Evolutionary conservation across 2,888 invertebrate genomes (phyloP).

Genomic region (Amphimallon solstitiale): DNA sequence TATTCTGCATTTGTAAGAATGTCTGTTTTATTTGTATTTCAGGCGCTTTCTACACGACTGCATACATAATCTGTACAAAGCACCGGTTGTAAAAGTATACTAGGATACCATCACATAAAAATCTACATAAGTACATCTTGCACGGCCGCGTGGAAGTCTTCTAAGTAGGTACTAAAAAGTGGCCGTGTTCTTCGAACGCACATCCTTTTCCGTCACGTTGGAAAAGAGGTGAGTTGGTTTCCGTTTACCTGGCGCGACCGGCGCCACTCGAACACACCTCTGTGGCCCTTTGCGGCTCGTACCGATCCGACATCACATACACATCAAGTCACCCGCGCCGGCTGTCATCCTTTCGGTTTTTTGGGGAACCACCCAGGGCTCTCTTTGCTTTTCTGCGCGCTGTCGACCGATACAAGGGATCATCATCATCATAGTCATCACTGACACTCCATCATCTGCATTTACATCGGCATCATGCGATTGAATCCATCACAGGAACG

Average conservation of each 20-base stretch:
- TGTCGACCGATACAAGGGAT: not conserved
- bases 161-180: conserved; percentile 12
- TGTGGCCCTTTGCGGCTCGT: conserved; percentile 54
- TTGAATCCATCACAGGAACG: too few relatives aligned
- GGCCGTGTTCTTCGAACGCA: not conserved
- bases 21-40: too few relatives aligned
- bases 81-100: too few relatives aligned
- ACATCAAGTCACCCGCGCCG: conserved; percentile 49
- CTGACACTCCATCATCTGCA: too few relatives aligned
- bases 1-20: not conserved
- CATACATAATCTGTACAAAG: too few relatives aligned
- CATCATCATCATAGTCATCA: not conserved
- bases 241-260: conserved; percentile 56
- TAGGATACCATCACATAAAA: too few relatives aligned
- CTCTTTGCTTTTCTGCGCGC: not conserved
- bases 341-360: conserved; percentile 43
- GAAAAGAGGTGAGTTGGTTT: conserved; percentile 42
- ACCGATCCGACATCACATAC: conserved; percentile 43
- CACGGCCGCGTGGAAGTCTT: not conserved
- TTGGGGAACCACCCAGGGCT: conserved; percentile 33
- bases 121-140: not conserved
- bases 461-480: too few relatives aligned
- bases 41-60: too few relatives aligned
- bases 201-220: conserved; percentile 1
- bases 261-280: conserved; percentile 63